Evolutionary conservation across 2,797 vertebrate species (phyloP).

Genomic region (Takifugu rubripes): DNA sequence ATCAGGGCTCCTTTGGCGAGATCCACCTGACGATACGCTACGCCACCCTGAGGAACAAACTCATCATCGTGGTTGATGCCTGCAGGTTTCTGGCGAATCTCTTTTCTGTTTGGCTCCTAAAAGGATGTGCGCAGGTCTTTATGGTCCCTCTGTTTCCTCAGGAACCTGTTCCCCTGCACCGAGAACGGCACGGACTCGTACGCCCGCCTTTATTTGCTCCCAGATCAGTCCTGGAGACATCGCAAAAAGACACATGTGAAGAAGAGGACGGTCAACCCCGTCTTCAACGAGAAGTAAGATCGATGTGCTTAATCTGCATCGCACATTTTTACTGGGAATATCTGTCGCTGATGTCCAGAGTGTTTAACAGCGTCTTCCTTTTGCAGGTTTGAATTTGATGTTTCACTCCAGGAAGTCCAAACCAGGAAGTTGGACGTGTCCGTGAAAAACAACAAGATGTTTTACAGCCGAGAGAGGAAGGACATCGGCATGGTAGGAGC

Average conservation of each 20-base stretch:
- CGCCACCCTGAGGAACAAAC: conserved; percentile 80
- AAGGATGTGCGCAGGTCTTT: too few species aligned
- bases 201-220: conserved; percentile 90
- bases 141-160: conserved; percentile 42
- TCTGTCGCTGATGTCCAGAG: neutral
- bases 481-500: conserved; percentile 88
- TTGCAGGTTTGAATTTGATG: conserved; percentile 87
- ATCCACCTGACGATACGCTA: conserved; percentile 87
- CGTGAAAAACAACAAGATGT: conserved; percentile 88
- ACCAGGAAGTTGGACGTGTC: conserved; percentile 85
- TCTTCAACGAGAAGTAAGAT: conserved; percentile 85
- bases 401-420: conserved; percentile 79
- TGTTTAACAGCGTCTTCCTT: neutral
- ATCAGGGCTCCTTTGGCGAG: conserved; percentile 82
- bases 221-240: conserved; percentile 86
- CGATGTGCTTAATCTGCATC: neutral
- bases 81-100: conserved; percentile 77
- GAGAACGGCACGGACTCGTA: conserved; percentile 87
- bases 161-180: conserved; percentile 82
- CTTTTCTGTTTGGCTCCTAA: too few species aligned
- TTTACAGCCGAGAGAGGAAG: conserved; percentile 84
- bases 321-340: neutral
- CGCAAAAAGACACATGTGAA: conserved; percentile 87
- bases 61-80: conserved; percentile 79
- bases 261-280: conserved; percentile 83